Base-by-base conservation (phyloP, 2,888 invertebrate species). In the Melitaea athalia region DNA sequence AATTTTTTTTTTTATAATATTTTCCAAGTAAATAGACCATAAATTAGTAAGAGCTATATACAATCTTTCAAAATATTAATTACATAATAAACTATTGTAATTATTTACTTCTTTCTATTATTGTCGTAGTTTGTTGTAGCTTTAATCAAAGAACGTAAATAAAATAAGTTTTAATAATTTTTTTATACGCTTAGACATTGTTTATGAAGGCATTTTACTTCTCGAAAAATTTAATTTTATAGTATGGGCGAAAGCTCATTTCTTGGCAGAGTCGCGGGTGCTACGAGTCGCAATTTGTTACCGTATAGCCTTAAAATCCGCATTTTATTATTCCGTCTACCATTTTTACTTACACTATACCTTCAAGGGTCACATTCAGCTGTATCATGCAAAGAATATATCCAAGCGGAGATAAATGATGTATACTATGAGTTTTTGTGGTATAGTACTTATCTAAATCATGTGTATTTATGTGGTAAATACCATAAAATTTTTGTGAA, bases 321-420 rank as follows among this genome's bases (percentile, higher is more conserved):
- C 87, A 88, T 90, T 91, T 89, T 90, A 91, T 88, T 89, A 89
- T 88, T 84, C 85, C 84, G 82, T 82, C 84, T 81, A 84, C 87
- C 87, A 85, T 87, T 87, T 85, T 82, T 84, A 80, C 83, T 86
- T 81, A 84, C 87, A 87, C 84, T 85, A 83, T 77, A 81, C 79
- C 76, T 77, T 73, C 76, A 71, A 79, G 80, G 78, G 77, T 79
- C 81, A 79, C 80, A 81, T 83, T 83, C 81, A 84, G 79, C 78
- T 79, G 74, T 73, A 71, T 68, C 71, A 72, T 69, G 75, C 75
- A 73, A 78, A 78, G 3, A 74, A 57, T 60, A 14, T 60, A 38
- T 50, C 12, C 15, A n/a, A 50, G 50, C 31, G 63, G n/a, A 55
- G 31, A 52, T 24, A 24, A 24, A 24, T 24, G 15, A 57, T 33